Evolutionary conservation across 1,140 invertebrate genomes (phyloP), one percentile per base, ranked within the genome.

Genomic region (Planococcus citri): DNA sequence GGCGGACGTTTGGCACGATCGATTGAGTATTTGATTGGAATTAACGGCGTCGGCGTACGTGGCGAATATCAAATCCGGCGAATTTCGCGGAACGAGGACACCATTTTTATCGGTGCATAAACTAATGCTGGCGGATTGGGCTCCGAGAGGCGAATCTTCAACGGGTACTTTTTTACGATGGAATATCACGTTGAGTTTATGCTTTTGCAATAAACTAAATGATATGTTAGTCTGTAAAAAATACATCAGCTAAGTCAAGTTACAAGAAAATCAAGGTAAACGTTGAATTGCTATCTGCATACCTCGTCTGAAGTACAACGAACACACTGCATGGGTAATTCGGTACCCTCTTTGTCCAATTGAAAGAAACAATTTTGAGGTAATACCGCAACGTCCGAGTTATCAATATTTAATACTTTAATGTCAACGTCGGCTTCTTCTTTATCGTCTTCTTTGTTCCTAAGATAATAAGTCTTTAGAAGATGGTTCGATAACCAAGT

Each of bases 331-430:
- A 64, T 64, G 1, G 60, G 60, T 25, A 64, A 64, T 64, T 64
- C 60, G 10, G 25, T 27, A 25, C 60, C 60, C 9, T 64, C 60
- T 64, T 64, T 64, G 60, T 64, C 60, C 22, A 64, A 25, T 21
- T 64, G 60, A 27, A 64, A 64, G 10, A 64, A 24, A 64, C 60
- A 64, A 25, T 64, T 64, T 64, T 64, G 60, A 10, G 60, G 60
- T 64, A 64, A 64, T 24, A 25, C 22, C 21, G 20, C 60, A 64
- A 64, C 22, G 24, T 64, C 60, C 6, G 60, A 64, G 20, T 64
- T 64, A 17, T 64, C 60, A 9, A 64, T 25, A 64, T 64, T 64
- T 17, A 64, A 14, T 24, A 64, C 25, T 27, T 25, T 22, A 24
- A 64, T 25, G 25, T 64, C 60, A 21, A 64, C 60, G 25, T 27